Percentiles rank a stretch among this genome's conserved stretches.
phyloP scores from a whole-genome alignment of 2,113 vertebrate genomes.

The Toxotes chatareus region DNA sequence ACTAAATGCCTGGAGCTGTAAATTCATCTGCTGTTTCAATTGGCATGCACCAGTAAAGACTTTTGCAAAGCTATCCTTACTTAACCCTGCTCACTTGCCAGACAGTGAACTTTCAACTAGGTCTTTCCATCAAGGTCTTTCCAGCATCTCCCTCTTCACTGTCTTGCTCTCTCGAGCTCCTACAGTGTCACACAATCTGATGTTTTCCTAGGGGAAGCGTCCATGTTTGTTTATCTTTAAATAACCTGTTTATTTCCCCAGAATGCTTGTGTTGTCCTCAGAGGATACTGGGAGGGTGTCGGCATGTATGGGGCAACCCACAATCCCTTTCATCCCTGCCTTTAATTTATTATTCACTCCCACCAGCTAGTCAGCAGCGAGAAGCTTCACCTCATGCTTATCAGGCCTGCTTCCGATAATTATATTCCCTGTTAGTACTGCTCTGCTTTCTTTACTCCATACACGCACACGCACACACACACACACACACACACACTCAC shows the following conservation, averaged over 20 bases:
- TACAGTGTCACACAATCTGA: constrained; percentile 3
- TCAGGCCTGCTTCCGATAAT: constrained; percentile 51
- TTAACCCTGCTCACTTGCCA: not conserved
- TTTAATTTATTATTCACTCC: constrained; percentile 68
- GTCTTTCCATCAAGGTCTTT: not conserved
- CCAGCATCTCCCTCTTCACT: not conserved
- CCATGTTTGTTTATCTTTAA: constrained; percentile 65
- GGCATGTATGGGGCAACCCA: constrained; percentile 33
- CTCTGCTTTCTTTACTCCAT: constrained; percentile 13
- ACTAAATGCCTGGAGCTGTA: not conserved
- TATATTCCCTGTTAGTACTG: constrained; percentile 41
- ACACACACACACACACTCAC: constrained; percentile 5
- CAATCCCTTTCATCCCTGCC: constrained; percentile 59
- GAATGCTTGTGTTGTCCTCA: constrained; percentile 44
- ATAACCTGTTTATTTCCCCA: constrained; percentile 64
- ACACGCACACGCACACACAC: not conserved
- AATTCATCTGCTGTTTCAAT: too few relatives aligned
- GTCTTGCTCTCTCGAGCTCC: not conserved
- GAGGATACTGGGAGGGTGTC: constrained; percentile 44
- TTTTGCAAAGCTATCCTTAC: too few relatives aligned
- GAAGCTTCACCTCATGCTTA: constrained; percentile 50
- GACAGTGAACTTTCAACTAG: not conserved
- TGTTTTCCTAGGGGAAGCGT: constrained; percentile 10
- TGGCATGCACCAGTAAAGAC: too few relatives aligned
- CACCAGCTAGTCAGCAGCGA: constrained; percentile 22